These are phyloP conservation scores for Acrobasis consociella DNA, from an alignment of 2,888 invertebrate genomes.

Conservation along the genomic window DNA sequence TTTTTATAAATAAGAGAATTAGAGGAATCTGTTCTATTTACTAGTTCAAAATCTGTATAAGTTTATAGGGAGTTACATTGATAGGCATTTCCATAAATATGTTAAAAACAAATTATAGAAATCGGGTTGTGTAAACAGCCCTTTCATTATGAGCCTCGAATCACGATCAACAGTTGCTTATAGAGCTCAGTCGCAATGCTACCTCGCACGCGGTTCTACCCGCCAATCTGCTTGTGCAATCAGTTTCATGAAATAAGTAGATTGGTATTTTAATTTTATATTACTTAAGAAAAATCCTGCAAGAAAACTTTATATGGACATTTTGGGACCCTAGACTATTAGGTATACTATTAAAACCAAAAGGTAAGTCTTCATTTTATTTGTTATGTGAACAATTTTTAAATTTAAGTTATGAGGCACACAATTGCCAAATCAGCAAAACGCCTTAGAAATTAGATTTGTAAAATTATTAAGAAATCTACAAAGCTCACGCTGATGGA, in stretches of 20 bases:
- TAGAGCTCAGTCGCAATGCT: slow-evolving; percentile 50
- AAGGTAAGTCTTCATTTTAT: background rate
- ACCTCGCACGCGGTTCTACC: slow-evolving; percentile 34
- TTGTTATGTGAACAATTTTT: background rate
- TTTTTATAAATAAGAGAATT: too few species aligned
- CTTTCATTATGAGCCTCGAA: slow-evolving; percentile 53
- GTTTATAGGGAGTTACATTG: too few species aligned
- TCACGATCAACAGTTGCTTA: slow-evolving; percentile 58
- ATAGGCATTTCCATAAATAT: too few species aligned
- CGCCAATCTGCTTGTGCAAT: background rate
- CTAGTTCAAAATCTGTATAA: too few species aligned
- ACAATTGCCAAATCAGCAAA: too few species aligned
- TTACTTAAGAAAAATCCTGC: background rate
- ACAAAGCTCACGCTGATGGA: background rate
- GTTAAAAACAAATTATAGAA: background rate
- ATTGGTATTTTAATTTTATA: background rate
- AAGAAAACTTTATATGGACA: too few species aligned
- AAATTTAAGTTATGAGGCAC: background rate
- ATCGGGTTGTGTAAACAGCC: slow-evolving; percentile 45
- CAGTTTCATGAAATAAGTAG: slow-evolving; percentile 22
- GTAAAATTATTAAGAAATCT: too few species aligned
- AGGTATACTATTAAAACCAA: background rate
- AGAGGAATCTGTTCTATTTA: too few species aligned
- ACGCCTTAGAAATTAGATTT: too few species aligned
- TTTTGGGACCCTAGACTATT: background rate